These are phyloP conservation scores for Hyppa rectilinea DNA, from an alignment of 2,888 invertebrate species.

Conservation along the genomic window DNA sequence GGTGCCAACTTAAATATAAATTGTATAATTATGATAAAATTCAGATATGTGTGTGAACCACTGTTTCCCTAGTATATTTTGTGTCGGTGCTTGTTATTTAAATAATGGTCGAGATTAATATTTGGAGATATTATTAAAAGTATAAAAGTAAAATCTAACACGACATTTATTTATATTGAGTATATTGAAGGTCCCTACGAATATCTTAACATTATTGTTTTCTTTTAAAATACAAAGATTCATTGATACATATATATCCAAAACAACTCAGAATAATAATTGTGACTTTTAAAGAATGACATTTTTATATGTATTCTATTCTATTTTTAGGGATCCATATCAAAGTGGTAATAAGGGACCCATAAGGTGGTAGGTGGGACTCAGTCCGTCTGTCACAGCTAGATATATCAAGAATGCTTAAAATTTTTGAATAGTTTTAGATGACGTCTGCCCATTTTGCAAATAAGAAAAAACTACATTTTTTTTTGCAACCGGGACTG, in stretches of 20 bases:
- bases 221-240: background rate
- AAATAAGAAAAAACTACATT: too few relatives aligned
- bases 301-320: too few relatives aligned
- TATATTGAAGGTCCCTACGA: constrained; percentile 8
- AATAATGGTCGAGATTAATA: constrained; percentile 73
- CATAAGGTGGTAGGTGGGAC: too few relatives aligned
- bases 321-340: too few relatives aligned
- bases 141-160: constrained; percentile 53
- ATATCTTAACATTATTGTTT: constrained; percentile 1
- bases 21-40: constrained; percentile 71
- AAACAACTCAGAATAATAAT: too few relatives aligned
- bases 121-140: constrained; percentile 69
- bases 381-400: too few relatives aligned
- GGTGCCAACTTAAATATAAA: constrained; percentile 80
- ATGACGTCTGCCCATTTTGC: too few relatives aligned
- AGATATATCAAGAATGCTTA: too few relatives aligned
- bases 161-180: constrained; percentile 44
- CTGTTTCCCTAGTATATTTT: constrained; percentile 69
- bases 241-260: background rate
- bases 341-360: too few relatives aligned
- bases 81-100: constrained; percentile 73
- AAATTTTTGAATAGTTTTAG: too few relatives aligned
- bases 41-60: constrained; percentile 70
- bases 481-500: too few relatives aligned
- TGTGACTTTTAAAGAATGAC: too few relatives aligned